Conservation (phyloP, 2,113 vertebrate genomes). For the Lophura nycthemera region DNA sequence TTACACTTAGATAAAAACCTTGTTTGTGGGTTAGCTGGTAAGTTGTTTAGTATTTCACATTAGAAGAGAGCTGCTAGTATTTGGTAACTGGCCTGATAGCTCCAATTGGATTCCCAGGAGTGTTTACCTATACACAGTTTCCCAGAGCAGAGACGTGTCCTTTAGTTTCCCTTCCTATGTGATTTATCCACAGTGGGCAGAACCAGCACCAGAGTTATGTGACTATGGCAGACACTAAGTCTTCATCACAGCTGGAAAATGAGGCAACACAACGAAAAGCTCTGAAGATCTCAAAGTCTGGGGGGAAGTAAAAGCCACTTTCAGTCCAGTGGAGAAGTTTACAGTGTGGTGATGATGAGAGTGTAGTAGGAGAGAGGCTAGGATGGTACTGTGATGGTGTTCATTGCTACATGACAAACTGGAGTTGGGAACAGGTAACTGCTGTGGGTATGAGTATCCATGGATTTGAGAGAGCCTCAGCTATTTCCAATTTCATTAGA, state of each 20-base stretch:
- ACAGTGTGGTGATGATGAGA: neutral
- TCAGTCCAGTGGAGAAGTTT: neutral
- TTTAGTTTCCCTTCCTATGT: neutral
- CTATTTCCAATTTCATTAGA: neutral
- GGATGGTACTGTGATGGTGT: neutral
- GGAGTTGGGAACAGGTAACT: neutral
- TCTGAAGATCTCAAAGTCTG: neutral
- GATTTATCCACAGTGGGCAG: neutral
- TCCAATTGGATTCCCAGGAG: neutral
- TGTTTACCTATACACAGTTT: neutral
- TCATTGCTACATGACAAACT: neutral
- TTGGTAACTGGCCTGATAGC: neutral
- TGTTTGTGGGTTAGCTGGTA: neutral
- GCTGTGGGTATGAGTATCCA: neutral
- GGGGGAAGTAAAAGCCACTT: neutral
- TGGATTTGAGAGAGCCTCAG: neutral
- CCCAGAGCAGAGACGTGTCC: neutral
- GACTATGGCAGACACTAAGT: neutral
- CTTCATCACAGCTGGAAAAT: neutral
- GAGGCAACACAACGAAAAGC: neutral
- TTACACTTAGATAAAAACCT: neutral
- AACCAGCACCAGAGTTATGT: neutral
- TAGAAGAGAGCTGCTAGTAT: neutral
- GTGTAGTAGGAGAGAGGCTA: rapidly evolving
- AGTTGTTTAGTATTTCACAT: neutral